Evolutionary conservation across 2,113 vertebrate genomes (phyloP).

Genomic region (Talpa occidentalis): DNA sequence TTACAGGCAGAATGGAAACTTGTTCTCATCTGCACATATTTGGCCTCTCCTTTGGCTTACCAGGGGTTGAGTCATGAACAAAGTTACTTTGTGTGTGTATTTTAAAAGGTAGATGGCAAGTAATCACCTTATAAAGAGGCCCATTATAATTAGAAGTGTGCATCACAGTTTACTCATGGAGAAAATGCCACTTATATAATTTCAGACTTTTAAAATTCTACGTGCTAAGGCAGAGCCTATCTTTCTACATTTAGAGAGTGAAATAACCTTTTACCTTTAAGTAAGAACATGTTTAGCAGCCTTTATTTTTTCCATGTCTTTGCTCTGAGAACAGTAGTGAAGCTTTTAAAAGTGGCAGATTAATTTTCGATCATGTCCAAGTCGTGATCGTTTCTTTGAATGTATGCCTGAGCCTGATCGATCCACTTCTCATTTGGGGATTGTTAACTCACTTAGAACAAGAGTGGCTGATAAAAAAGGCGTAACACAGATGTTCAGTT

Average conservation of each 20-base stretch:
- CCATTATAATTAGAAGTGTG: slow-evolving; percentile 30
- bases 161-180: slow-evolving; percentile 51
- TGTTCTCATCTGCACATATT: slow-evolving; percentile 46
- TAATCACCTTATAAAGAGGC: slow-evolving; percentile 39
- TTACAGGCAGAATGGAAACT: slow-evolving; percentile 43
- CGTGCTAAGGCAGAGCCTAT: not conserved
- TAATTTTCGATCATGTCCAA: slow-evolving; percentile 4
- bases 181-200: slow-evolving; percentile 23
- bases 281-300: not conserved
- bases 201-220: slow-evolving; percentile 20
- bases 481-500: not conserved
- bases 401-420: not conserved
- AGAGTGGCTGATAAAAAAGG: not conserved
- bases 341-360: not conserved
- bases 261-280: not conserved
- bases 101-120: slow-evolving; percentile 65
- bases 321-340: not conserved
- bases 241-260: not conserved
- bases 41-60: slow-evolving; percentile 16
- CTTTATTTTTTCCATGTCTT: not conserved
- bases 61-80: slow-evolving; percentile 62
- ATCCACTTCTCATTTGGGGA: not conserved
- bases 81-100: slow-evolving; percentile 50
- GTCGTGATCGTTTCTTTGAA: not conserved
- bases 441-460: not conserved